Conservation (phyloP, 2,797 vertebrate species). For the Vireo griseus region DNA sequence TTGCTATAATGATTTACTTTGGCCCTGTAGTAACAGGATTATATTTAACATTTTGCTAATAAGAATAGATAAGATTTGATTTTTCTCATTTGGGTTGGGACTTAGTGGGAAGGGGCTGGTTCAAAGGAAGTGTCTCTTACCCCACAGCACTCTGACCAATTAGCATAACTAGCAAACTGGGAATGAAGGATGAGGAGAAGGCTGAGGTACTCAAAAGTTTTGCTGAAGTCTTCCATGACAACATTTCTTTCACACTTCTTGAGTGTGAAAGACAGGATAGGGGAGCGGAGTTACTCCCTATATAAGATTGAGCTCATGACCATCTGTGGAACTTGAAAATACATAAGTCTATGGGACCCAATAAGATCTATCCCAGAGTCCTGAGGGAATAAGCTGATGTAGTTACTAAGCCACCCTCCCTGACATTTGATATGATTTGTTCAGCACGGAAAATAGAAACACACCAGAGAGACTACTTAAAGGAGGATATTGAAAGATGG, state of each 20-base stretch:
- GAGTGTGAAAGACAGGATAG: fast-evolving
- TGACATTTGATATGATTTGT: not conserved
- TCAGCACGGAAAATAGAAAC: not conserved
- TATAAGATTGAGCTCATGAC: not conserved
- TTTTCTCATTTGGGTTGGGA: not conserved
- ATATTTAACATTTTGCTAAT: not conserved
- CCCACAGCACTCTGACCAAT: fast-evolving
- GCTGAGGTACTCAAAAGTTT: not conserved
- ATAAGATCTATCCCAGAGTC: not conserved
- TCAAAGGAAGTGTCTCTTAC: not conserved
- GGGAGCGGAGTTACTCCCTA: not conserved
- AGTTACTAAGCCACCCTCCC: not conserved
- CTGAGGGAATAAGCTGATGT: not conserved
- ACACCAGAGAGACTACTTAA: not conserved
- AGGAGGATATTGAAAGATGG: not conserved
- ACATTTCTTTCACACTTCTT: not conserved
- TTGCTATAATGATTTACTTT: not conserved
- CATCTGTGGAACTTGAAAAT: not conserved
- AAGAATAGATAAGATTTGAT: not conserved
- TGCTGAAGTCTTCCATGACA: not conserved
- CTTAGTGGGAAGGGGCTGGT: fast-evolving
- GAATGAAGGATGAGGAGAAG: not conserved
- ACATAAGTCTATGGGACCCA: fast-evolving
- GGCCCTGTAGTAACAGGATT: not conserved
- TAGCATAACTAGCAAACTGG: not conserved